Conservation (phyloP, 2,797 vertebrate species). For the Muscicapa striata region DNA sequence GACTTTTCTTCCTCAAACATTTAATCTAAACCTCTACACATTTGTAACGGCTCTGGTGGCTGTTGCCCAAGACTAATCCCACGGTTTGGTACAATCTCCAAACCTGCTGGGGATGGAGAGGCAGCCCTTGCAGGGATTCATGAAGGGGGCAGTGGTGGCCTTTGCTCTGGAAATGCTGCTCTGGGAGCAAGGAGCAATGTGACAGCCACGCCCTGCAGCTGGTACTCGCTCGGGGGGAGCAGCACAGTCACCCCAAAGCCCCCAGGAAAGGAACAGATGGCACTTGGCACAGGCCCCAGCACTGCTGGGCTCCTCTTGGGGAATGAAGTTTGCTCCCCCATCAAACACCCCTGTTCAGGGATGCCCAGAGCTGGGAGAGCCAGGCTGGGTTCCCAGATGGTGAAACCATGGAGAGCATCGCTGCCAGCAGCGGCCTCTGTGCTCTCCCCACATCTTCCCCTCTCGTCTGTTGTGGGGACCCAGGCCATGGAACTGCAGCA, state of each 20-base stretch:
- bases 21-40: not conserved
- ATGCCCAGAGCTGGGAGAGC: not conserved
- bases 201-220: not conserved
- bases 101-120: not conserved
- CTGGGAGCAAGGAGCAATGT: not conserved
- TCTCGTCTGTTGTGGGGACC: accelerated
- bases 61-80: not conserved
- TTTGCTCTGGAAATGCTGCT: not conserved
- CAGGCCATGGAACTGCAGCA: not conserved
- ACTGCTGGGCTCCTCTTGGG: accelerated
- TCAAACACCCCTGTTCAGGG: not conserved
- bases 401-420: accelerated
- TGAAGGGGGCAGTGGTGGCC: not conserved
- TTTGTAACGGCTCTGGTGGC: not conserved
- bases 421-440: accelerated
- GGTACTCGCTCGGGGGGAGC: accelerated
- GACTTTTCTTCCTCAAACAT: not conserved
- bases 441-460: accelerated
- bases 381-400: not conserved
- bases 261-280: not conserved
- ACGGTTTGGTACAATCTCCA: not conserved
- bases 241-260: not conserved
- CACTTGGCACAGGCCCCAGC: not conserved
- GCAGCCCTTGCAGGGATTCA: not conserved
- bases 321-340: not conserved